Evolutionary conservation across 2,113 vertebrate genomes (phyloP).

Genomic region (Gobius niger): DNA sequence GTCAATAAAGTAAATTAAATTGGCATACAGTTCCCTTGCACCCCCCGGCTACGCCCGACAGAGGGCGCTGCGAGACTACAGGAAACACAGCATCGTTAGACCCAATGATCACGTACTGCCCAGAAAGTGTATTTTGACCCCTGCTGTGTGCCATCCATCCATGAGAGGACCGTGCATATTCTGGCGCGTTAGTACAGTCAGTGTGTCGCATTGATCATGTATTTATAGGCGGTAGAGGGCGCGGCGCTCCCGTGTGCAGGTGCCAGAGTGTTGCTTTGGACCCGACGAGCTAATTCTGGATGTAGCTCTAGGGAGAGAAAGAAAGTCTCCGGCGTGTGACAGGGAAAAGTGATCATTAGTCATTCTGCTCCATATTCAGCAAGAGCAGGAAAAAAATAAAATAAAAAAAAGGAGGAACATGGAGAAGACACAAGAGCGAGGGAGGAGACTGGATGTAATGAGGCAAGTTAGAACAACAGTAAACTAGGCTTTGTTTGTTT

Average conservation of each 20-base stretch:
- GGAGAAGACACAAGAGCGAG: no score
- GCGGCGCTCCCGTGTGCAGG: neutral
- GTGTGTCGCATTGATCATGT: neutral
- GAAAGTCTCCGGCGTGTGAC: slow-evolving; percentile 64
- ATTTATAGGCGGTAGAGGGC: slow-evolving; percentile 11
- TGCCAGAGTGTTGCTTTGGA: slow-evolving; percentile 10
- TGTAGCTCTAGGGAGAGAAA: slow-evolving; percentile 62
- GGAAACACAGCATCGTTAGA: neutral
- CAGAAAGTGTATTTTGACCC: neutral
- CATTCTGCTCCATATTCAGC: slow-evolving; percentile 72
- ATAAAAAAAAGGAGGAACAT: slow-evolving; percentile 24
- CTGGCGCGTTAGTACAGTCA: neutral
- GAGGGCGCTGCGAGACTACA: slow-evolving; percentile 42
- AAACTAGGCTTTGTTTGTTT: no score
- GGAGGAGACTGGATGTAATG: no score
- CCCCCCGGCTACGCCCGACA: slow-evolving; percentile 40
- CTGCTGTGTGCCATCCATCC: slow-evolving; percentile 13
- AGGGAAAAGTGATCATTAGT: slow-evolving; percentile 69
- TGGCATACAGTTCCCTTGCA: slow-evolving; percentile 1
- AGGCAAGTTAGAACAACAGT: neutral
- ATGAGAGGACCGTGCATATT: neutral
- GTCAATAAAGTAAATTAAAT: neutral
- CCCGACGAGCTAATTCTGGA: slow-evolving; percentile 70
- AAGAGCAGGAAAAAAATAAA: slow-evolving; percentile 39
- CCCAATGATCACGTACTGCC: neutral